Evolutionary conservation across 2,888 invertebrate species (phyloP), one percentile per base, ranked within the genome.

Genomic region (Elysia crispata): DNA sequence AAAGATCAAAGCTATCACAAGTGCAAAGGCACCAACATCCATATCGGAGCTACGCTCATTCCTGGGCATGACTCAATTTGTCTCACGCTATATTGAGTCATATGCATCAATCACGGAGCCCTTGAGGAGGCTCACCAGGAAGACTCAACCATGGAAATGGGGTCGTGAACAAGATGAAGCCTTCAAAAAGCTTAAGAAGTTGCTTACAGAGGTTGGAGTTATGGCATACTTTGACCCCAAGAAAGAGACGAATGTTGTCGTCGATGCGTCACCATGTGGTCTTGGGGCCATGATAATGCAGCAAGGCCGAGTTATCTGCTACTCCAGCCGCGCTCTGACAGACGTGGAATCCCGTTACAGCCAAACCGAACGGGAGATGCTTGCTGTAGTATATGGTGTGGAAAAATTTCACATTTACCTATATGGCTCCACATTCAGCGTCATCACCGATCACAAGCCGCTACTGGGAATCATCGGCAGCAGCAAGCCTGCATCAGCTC

Each of bases 401-500:
- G 87, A 89, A 80, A 86, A 87, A 69, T 89, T 87, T 80, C 83
- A 86, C 57, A 31, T 87, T 28, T 89, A 86, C 69, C 67, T 89
- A 8, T 84, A 83, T 76, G 89, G 89, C 41, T 77, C 60, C 20
- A 54, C 57, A 33, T 86, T 89, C 77, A 83, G 67, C 1, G 69
- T 89, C 1, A 50, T 85, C 66, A 86, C 86, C 13, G 87, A 86
- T 80, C 88, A 90, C 83, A 87, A 88, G 77, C 89, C 88, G 1
- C 81, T 90, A 28, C 77, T 83, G 28, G 77, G 83, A 23, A 85
- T 90, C 28, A 85, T 87, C 64, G 79, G 83, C 23, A 85, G 84
- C 50, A 83, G 80, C 31, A 87, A 85, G 76, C 86, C 85, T 20
- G 79, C 86, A 13, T 82, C 84, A 41, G 82, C 83, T 23, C 77